A percentile compares a stretch with the other conserved stretches of the same genome.
Evolutionary conservation across 2,113 vertebrate genomes (phyloP).

Genomic region (Mobula hypostoma): DNA sequence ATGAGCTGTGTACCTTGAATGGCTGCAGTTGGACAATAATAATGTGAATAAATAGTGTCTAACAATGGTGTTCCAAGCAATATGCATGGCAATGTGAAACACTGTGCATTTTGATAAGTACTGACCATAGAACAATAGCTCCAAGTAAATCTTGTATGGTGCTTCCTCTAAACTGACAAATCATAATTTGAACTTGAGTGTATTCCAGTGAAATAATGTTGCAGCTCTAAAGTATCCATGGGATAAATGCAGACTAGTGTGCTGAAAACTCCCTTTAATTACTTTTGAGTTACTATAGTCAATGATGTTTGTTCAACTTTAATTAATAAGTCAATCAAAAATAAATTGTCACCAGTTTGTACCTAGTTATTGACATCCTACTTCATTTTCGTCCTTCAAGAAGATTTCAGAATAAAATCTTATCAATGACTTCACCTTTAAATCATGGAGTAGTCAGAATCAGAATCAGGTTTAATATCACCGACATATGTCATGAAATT

Average conservation of each 20-base stretch:
- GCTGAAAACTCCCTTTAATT: background rate
- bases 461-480: too few species aligned
- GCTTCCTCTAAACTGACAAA: background rate
- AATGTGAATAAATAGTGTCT: background rate
- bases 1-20: background rate
- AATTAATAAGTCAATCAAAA: background rate
- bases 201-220: background rate
- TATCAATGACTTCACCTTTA: background rate
- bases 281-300: background rate
- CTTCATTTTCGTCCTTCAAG: background rate
- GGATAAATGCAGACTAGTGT: background rate
- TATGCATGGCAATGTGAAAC: background rate
- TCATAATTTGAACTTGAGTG: background rate
- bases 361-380: background rate
- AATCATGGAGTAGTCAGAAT: background rate
- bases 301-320: background rate
- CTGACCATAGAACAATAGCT: background rate
- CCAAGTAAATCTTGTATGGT: background rate
- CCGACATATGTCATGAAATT: too few species aligned
- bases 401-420: background rate
- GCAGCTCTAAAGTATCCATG: background rate
- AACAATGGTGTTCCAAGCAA: background rate
- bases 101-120: background rate
- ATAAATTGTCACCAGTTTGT: too few species aligned
- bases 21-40: background rate